Evolutionary conservation across 2,113 vertebrate species (phyloP), one percentile per base, ranked within the genome.

Genomic region (Panthera tigris): DNA sequence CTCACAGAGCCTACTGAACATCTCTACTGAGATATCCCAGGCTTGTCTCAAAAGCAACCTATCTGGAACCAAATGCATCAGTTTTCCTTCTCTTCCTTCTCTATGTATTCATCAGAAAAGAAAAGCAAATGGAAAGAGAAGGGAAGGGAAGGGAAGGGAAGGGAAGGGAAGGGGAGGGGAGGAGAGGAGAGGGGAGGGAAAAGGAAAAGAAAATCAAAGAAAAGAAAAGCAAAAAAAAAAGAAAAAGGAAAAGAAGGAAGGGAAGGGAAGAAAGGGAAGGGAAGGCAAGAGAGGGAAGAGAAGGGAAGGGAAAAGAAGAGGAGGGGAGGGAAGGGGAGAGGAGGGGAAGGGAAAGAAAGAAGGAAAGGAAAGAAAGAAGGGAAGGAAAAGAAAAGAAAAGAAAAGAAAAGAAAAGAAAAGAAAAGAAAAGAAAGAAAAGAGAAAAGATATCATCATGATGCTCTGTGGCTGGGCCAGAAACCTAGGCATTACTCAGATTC

Each of bases 271-370:
- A 25, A 25, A 27, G 23, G 23, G 23, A 25, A 5, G 25, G 21
- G 1, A 3, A 9, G 11, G 45, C 45, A 45, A 45, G 45, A 45
- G n/a, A 23, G 10, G 12, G 16, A 57, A 19, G 2, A 13, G 5
- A 69, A 19, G 15, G 15, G 3, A 66, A 65, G 27, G 13, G 8
- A 61, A 61, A 21, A 7, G 23, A 25, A 61, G 8, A 6, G 3
- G 9, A 25, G 6, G 23, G 9, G 9, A 25, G 6, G 1, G 27
- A 27, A 12, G 25, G 8, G 27, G 10, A 63, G 29, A 3, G 4
- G 3, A 23, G 12, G 36, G 36, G 3, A 3, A 73, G 4, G 7
- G 36, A 25, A 33, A 12, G 50, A 11, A 10, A 63, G 27, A 31
- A 23, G 8, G 31, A 4, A 18, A 7, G 14, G 25, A 23, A 14